These are phyloP conservation scores for Rhamnusium bicolor DNA, from an alignment of 2,888 invertebrate species.

Conservation along the genomic window DNA sequence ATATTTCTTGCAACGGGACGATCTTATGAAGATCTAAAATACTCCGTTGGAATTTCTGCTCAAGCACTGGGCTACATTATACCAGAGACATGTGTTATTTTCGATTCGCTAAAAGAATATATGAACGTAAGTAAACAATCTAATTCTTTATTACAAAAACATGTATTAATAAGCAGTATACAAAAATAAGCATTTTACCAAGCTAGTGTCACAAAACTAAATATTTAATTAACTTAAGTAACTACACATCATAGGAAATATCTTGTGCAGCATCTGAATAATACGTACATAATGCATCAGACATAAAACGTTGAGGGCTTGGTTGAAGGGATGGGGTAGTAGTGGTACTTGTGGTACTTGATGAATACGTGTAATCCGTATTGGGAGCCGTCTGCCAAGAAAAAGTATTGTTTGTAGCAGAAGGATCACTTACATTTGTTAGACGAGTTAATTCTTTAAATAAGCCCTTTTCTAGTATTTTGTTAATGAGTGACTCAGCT, in stretches of 20 bases:
- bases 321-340: conserved; percentile 4
- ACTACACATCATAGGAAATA: conserved; percentile 9
- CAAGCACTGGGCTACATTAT: conserved; percentile 11
- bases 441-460: conserved; percentile 13
- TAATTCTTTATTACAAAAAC: too few relatives aligned
- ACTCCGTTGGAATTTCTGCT: conserved; percentile 13
- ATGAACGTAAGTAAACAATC: too few relatives aligned
- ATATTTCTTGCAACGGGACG: conserved; percentile 7
- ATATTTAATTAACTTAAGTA: too few relatives aligned
- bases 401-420: conserved; percentile 20
- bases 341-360: conserved; percentile 13
- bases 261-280: conserved; percentile 16
- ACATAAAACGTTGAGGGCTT: conserved; percentile 10
- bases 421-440: conserved; percentile 7
- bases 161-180: too few relatives aligned
- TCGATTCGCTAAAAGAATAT: too few relatives aligned
- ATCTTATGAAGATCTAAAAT: conserved; percentile 14
- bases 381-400: conserved; percentile 17
- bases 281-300: conserved; percentile 18
- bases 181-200: too few relatives aligned
- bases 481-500: not conserved
- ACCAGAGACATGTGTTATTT: conserved; percentile 10
- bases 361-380: conserved; percentile 21
- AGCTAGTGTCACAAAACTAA: too few relatives aligned
- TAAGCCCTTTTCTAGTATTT: not conserved